phyloP scores from a whole-genome alignment of 2,888 invertebrate genomes.

The Cheiracanthium punctorium region DNA sequence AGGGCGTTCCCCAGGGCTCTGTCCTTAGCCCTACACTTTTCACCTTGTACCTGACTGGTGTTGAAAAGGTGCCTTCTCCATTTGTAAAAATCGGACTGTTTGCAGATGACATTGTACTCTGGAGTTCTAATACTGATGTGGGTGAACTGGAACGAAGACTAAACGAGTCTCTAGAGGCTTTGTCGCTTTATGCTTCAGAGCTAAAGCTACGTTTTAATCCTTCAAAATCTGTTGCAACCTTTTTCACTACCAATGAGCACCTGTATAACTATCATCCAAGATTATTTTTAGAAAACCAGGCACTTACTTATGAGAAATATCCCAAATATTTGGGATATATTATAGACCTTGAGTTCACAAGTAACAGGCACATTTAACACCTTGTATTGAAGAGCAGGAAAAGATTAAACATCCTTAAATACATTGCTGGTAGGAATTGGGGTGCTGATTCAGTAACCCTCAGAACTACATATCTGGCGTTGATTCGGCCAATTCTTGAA shows the following conservation, averaged over 20 bases:
- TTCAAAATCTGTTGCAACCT: too few relatives aligned
- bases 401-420: slow-evolving; percentile 18
- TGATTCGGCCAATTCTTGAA: slow-evolving; percentile 15
- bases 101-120: too few relatives aligned
- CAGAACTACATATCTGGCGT: slow-evolving; percentile 22
- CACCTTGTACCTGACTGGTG: background rate
- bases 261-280: too few relatives aligned
- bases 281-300: too few relatives aligned
- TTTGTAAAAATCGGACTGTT: background rate
- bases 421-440: slow-evolving; percentile 20
- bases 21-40: background rate
- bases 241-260: too few relatives aligned
- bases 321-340: too few relatives aligned
- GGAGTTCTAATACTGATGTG: too few relatives aligned
- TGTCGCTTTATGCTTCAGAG: too few relatives aligned
- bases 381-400: background rate
- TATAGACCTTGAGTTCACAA: background rate
- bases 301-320: too few relatives aligned
- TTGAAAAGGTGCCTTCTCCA: background rate
- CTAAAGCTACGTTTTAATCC: too few relatives aligned
- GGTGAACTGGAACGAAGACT: too few relatives aligned
- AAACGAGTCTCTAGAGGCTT: too few relatives aligned
- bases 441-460: slow-evolving; percentile 19
- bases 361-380: background rate
- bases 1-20: background rate